Evolutionary conservation across 1,140 invertebrate species (phyloP).

Genomic region (Pectinophora gossypiella): DNA sequence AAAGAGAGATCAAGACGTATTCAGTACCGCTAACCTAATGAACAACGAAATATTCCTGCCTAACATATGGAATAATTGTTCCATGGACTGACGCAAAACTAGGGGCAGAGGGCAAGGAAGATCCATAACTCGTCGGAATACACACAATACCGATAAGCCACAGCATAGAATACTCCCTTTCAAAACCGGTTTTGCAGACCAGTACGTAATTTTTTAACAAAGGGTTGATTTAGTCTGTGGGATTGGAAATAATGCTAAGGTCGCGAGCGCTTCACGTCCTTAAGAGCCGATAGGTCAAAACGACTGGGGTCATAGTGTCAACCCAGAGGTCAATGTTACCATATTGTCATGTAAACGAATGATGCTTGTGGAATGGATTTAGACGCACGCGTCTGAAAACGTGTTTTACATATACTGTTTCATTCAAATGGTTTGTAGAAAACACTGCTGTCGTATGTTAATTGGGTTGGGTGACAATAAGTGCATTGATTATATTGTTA

Average conservation of each 20-base stretch:
- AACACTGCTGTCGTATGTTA: no score
- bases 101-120: constrained; percentile 48
- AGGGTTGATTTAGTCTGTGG: background rate
- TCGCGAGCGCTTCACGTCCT: no score
- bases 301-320: constrained; percentile 31
- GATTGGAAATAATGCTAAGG: constrained; percentile 19
- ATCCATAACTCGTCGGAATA: constrained; percentile 45
- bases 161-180: constrained; percentile 12
- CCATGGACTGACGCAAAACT: constrained; percentile 54
- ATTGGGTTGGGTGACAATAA: no score
- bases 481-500: no score
- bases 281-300: constrained; percentile 31
- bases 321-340: constrained; percentile 32
- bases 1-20: background rate
- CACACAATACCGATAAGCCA: constrained; percentile 19
- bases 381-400: background rate
- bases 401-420: background rate
- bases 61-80: constrained; percentile 58
- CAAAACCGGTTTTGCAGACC: constrained; percentile 8
- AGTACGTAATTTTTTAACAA: constrained; percentile 7
- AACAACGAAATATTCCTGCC: constrained; percentile 22
- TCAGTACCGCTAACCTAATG: constrained; percentile 32
- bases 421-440: no score
- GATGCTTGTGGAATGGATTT: background rate
- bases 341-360: constrained; percentile 43